Percentiles rank a stretch among this genome's conserved stretches.
These are phyloP conservation scores for Euura lappo DNA, from an alignment of 1,140 invertebrate species.

Conservation along the genomic window DNA sequence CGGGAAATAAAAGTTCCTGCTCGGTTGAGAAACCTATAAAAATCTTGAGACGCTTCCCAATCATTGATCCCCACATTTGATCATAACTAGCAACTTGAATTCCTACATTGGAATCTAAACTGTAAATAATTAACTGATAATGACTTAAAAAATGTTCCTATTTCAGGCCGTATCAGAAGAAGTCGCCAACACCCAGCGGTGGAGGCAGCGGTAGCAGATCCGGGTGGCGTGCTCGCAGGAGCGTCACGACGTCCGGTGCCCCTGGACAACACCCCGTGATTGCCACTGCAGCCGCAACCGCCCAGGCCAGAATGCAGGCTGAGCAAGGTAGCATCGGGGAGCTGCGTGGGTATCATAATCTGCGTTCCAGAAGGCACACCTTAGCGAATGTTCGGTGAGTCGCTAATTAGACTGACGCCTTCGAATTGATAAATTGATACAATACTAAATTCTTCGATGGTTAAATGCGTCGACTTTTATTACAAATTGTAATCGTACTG, in stretches of 20 bases:
- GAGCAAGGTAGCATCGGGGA: constrained; percentile 88
- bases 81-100: no score
- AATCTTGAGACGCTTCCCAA: not conserved
- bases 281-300: constrained; percentile 52
- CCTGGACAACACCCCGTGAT: constrained; percentile 55
- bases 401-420: not conserved
- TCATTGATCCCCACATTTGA: no score
- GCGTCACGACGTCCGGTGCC: constrained; percentile 56
- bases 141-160: no score
- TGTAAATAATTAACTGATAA: no score
- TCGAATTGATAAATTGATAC: no score
- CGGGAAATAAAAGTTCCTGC: not conserved
- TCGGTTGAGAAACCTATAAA: not conserved
- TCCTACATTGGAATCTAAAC: no score
- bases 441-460: no score
- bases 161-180: constrained; percentile 55
- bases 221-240: constrained; percentile 57
- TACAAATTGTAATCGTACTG: not conserved
- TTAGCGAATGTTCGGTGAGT: constrained; percentile 88
- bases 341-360: constrained; percentile 84
- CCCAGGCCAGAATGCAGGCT: constrained; percentile 79
- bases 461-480: not conserved
- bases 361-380: constrained; percentile 82
- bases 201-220: constrained; percentile 48
- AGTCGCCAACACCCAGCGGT: constrained; percentile 56